A percentile compares a stretch with the other conserved stretches of the same genome.
Evolutionary conservation across 2,113 vertebrate species (phyloP).

Genomic region (Tragelaphus strepsiceros): DNA sequence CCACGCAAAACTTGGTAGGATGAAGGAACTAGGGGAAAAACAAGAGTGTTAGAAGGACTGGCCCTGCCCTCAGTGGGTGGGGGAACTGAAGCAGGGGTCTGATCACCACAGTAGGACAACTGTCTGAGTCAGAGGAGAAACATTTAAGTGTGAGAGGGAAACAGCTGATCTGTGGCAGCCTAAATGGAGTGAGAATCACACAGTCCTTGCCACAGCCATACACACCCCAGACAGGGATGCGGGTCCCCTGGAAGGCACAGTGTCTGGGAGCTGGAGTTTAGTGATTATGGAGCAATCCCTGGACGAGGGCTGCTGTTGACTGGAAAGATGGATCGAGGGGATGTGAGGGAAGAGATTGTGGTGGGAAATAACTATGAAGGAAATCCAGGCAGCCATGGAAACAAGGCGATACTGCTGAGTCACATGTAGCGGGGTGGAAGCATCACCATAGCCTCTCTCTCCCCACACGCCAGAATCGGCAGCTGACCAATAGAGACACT

Average conservation of each 20-base stretch:
- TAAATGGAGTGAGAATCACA: background rate
- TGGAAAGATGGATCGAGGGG: background rate
- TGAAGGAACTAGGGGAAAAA: too few relatives aligned
- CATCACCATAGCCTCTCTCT: background rate
- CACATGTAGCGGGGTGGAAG: background rate
- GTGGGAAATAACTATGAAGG: background rate
- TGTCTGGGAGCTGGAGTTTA: background rate
- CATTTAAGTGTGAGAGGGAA: background rate
- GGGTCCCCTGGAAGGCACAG: background rate
- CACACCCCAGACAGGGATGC: background rate
- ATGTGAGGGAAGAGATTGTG: background rate
- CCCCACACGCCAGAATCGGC: background rate
- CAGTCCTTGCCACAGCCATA: background rate
- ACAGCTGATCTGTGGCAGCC: background rate
- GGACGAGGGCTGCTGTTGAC: background rate
- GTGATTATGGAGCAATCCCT: background rate
- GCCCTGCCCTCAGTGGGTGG: rapidly evolving
- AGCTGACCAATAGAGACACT: background rate
- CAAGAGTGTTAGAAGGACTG: too few relatives aligned
- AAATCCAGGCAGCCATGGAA: background rate
- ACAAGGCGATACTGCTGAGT: background rate
- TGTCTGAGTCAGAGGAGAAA: background rate
- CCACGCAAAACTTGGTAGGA: too few relatives aligned
- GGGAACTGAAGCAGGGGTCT: too few relatives aligned
- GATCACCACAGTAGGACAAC: background rate